Conservation (phyloP, 2,888 invertebrate genomes). For the Caenorhabditis japonica region DNA sequence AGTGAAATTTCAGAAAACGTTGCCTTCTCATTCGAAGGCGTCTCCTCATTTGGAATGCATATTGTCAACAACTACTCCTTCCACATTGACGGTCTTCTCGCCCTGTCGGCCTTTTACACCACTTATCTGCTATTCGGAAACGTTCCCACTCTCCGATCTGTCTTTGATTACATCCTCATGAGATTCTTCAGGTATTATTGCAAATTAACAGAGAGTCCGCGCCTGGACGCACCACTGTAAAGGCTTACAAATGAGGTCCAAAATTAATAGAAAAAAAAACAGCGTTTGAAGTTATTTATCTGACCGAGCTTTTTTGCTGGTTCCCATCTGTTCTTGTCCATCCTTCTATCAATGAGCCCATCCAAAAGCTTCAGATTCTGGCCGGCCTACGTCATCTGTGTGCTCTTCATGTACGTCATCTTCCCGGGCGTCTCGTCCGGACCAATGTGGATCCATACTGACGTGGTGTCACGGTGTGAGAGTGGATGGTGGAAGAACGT, state of each 20-base stretch:
- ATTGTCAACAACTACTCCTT: constrained; percentile 68
- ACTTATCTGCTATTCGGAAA: constrained; percentile 62
- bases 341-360: too few relatives aligned
- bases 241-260: too few relatives aligned
- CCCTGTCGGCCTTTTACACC: constrained; percentile 69
- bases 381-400: constrained; percentile 71
- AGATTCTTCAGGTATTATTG: constrained; percentile 56
- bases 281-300: too few relatives aligned
- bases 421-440: constrained; percentile 71
- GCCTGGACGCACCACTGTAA: too few relatives aligned
- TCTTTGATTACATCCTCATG: constrained; percentile 40
- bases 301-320: too few relatives aligned
- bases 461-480: constrained; percentile 67
- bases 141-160: constrained; percentile 22
- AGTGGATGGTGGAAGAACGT: constrained; percentile 75
- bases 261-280: not conserved
- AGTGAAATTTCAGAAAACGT: constrained; percentile 68
- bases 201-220: too few relatives aligned
- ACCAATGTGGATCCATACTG: constrained; percentile 76
- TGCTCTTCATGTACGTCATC: constrained; percentile 68
- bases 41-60: constrained; percentile 63
- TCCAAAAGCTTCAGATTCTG: constrained; percentile 71
- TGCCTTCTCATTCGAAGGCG: constrained; percentile 71
- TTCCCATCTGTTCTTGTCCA: too few relatives aligned
- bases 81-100: constrained; percentile 68